A percentile compares a stretch with the other conserved stretches of the same genome.
Conservation (phyloP, 23 tunicate species). For the Trididemnum nubilum region DNA sequence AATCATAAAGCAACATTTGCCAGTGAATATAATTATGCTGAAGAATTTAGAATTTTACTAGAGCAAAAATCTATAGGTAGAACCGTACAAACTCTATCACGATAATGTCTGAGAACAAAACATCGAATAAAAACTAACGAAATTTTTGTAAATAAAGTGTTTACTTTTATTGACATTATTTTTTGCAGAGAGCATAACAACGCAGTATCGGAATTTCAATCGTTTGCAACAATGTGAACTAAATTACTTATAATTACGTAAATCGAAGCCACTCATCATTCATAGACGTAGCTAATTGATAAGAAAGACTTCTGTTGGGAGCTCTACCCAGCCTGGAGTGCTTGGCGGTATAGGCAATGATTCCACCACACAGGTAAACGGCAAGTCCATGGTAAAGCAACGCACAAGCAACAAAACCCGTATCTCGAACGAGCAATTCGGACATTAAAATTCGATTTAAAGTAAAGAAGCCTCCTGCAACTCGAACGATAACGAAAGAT, state of each 20-base stretch:
- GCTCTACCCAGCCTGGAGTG: background rate
- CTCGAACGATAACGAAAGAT: slow-evolving; percentile 55
- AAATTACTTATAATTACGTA: background rate
- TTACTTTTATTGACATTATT: too few relatives aligned
- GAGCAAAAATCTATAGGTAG: too few relatives aligned
- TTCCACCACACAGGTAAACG: slow-evolving; percentile 49
- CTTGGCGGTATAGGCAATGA: slow-evolving; percentile 50
- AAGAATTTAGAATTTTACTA: too few relatives aligned
- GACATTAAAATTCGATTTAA: slow-evolving; percentile 45
- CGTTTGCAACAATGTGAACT: too few relatives aligned
- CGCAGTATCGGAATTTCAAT: too few relatives aligned
- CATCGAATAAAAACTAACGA: too few relatives aligned
- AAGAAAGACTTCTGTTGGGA: slow-evolving; percentile 28
- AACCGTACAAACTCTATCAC: too few relatives aligned
- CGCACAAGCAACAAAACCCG: slow-evolving; percentile 47
- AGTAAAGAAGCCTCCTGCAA: slow-evolving; percentile 56
- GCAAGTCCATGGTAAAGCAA: slow-evolving; percentile 66
- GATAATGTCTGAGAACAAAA: too few relatives aligned
- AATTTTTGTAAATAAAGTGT: too few relatives aligned
- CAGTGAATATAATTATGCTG: too few relatives aligned
- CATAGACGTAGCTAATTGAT: slow-evolving; percentile 45
- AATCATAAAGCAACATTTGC: too few relatives aligned
- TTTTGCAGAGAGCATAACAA: too few relatives aligned
- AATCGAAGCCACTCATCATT: slow-evolving; percentile 58
- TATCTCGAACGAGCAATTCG: slow-evolving; percentile 64